Percentiles rank a stretch among this genome's conserved stretches.
Evolutionary conservation across 2,797 vertebrate genomes (phyloP).

Genomic region (Cossypha polioptera): DNA sequence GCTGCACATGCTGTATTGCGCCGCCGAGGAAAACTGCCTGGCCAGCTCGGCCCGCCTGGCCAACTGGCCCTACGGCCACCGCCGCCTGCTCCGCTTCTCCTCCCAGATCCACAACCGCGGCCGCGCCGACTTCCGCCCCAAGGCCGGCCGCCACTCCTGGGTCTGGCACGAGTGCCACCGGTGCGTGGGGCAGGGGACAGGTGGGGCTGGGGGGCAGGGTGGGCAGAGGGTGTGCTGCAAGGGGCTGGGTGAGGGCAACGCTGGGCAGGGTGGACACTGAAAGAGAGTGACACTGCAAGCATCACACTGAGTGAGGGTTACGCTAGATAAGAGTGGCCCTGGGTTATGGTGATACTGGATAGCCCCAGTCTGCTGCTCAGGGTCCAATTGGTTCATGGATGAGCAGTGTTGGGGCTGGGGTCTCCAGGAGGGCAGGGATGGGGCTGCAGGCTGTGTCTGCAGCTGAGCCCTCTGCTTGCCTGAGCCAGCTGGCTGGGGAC

Average conservation of each 20-base stretch:
- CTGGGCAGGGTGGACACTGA: background rate
- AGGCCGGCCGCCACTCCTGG: slow-evolving; percentile 96
- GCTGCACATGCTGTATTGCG: slow-evolving; percentile 96
- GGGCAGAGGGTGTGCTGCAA: background rate
- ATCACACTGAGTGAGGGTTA: background rate
- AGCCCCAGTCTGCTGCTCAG: background rate
- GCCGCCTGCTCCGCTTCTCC: slow-evolving; percentile 95
- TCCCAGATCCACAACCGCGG: slow-evolving; percentile 97
- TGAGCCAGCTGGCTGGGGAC: background rate
- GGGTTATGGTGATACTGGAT: rapidly evolving
- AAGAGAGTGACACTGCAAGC: background rate
- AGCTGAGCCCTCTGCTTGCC: background rate
- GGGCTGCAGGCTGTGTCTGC: background rate
- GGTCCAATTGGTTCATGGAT: rapidly evolving
- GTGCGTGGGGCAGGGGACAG: slow-evolving; percentile 66
- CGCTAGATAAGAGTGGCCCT: rapidly evolving
- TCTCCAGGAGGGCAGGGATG: rapidly evolving
- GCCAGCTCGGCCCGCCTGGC: slow-evolving; percentile 87
- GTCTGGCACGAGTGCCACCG: slow-evolving; percentile 98
- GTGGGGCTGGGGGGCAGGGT: too few relatives aligned
- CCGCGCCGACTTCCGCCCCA: slow-evolving; percentile 94
- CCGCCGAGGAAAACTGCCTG: slow-evolving; percentile 94
- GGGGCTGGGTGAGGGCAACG: background rate
- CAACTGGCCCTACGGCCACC: slow-evolving; percentile 97
- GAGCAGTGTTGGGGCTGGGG: too few relatives aligned